These are phyloP conservation scores for Hipposideros armiger DNA, from an alignment of 2,113 vertebrate species.

Conservation along the genomic window DNA sequence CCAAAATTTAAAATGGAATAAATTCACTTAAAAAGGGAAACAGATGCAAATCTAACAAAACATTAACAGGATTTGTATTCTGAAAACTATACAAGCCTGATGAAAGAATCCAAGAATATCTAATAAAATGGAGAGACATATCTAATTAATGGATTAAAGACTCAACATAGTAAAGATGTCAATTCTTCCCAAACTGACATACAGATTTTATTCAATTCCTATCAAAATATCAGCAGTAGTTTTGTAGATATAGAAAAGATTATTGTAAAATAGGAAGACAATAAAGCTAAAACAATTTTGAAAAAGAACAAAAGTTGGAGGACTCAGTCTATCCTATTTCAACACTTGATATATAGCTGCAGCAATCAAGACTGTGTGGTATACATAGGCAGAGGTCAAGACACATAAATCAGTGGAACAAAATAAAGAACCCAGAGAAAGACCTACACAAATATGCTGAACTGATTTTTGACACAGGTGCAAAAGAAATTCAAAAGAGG, in stretches of 20 bases:
- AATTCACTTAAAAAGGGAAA: background rate
- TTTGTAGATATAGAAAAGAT: background rate
- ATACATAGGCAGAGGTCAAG: background rate
- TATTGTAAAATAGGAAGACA: background rate
- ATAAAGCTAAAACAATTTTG: background rate
- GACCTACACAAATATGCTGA: background rate
- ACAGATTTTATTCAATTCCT: conserved; percentile 10
- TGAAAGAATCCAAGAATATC: background rate
- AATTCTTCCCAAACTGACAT: background rate
- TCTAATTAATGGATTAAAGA: background rate
- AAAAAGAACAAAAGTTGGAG: conserved; percentile 17
- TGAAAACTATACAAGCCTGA: conserved; percentile 29
- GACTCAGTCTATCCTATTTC: background rate
- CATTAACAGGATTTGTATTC: background rate
- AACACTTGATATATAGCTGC: background rate
- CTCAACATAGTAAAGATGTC: background rate
- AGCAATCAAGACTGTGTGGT: background rate
- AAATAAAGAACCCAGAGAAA: background rate
- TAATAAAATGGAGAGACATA: background rate
- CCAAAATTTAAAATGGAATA: background rate
- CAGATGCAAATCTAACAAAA: background rate
- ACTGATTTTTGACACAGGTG: background rate
- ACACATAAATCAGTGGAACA: background rate
- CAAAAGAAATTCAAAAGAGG: conserved; percentile 17
- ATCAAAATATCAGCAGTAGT: background rate